Conservation (phyloP, 2,888 invertebrate species). For the Nebria salina region DNA sequence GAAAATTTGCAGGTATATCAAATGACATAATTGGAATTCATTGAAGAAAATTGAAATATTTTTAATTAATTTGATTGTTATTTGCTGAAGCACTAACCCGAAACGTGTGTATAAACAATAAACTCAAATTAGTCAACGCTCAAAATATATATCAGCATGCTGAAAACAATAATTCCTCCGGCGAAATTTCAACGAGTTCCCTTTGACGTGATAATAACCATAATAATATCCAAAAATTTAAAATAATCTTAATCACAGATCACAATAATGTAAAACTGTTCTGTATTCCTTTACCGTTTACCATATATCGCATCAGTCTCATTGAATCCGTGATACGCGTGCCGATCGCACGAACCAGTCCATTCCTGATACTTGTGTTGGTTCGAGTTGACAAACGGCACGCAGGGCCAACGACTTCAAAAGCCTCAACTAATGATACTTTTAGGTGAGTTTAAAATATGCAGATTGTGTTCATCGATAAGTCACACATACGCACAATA, state of each 20-base stretch:
- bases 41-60: too few relatives aligned
- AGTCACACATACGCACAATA: not conserved
- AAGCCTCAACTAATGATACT: conserved; percentile 36
- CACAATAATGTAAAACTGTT: not conserved
- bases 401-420: conserved; percentile 30
- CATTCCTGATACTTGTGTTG: not conserved
- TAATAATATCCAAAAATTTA: too few relatives aligned
- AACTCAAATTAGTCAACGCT: too few relatives aligned
- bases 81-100: too few relatives aligned
- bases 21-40: too few relatives aligned
- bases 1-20: too few relatives aligned
- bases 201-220: too few relatives aligned
- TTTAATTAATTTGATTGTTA: too few relatives aligned
- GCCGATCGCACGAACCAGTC: not conserved
- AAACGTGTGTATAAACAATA: too few relatives aligned
- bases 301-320: not conserved
- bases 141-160: too few relatives aligned
- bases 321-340: not conserved
- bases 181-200: too few relatives aligned
- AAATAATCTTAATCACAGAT: not conserved
- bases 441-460: conserved; percentile 37
- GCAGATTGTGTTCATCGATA: conserved; percentile 31
- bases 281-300: not conserved
- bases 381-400: not conserved
- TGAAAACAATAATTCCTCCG: too few relatives aligned